Conservation (phyloP, 2,888 invertebrate genomes). For the Tenthredo distinguenda region DNA sequence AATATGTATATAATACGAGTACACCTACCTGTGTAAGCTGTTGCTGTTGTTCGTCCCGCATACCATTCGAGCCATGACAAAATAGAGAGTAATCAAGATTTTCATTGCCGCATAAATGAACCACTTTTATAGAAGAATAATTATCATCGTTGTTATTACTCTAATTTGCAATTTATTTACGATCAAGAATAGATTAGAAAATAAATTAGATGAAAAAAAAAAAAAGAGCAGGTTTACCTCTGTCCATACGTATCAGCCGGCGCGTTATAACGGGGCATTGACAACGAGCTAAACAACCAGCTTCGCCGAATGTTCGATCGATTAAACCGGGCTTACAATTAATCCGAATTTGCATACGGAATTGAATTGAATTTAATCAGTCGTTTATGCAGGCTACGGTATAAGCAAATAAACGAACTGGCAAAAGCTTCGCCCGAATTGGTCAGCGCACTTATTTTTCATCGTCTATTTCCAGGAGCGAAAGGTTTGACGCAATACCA, state of each 20-base stretch:
- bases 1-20: not conserved
- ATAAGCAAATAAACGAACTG: not conserved
- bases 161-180: not conserved
- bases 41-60: slow-evolving; percentile 63
- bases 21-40: not conserved
- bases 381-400: not conserved
- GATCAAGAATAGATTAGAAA: not conserved
- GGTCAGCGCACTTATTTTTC: not conserved
- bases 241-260: not conserved
- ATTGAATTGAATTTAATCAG: slow-evolving; percentile 8
- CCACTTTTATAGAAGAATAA: not conserved
- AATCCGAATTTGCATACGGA: not conserved
- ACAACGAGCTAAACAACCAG: not conserved
- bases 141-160: not conserved
- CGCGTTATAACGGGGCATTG: not conserved
- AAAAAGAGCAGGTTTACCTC: not conserved
- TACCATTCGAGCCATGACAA: slow-evolving; percentile 73
- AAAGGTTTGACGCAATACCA: not conserved
- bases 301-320: not conserved
- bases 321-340: not conserved
- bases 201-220: not conserved
- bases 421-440: not conserved
- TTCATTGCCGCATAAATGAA: slow-evolving; percentile 11
- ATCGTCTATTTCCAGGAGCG: not conserved
- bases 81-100: slow-evolving; percentile 68